These are phyloP conservation scores for Dreissena rostriformis DNA, from an alignment of 1,140 invertebrate genomes.

Conservation along the genomic window DNA sequence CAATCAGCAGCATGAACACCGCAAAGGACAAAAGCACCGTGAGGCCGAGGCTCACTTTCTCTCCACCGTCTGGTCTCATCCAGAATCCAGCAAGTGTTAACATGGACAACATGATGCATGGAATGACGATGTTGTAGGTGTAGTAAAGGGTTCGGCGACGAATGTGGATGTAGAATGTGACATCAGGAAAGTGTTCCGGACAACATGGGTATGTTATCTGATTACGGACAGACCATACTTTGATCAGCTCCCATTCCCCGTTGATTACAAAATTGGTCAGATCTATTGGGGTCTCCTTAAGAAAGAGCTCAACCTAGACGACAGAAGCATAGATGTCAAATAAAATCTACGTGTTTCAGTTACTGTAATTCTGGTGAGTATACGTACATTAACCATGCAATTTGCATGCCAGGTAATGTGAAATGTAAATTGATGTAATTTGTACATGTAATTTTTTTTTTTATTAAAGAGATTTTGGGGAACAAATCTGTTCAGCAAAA, in stretches of 20 bases:
- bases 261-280: conserved; percentile 84
- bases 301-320: conserved; percentile 83
- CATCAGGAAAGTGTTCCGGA: conserved; percentile 83
- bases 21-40: conserved; percentile 79
- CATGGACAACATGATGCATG: conserved; percentile 76
- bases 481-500: too few relatives aligned
- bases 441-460: too few relatives aligned
- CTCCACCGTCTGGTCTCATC: conserved; percentile 76
- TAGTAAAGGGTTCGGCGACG: conserved; percentile 75
- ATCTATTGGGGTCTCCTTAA: conserved; percentile 83
- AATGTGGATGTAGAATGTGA: conserved; percentile 82
- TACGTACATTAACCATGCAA: too few relatives aligned
- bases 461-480: too few relatives aligned
- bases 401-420: too few relatives aligned
- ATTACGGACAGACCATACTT: conserved; percentile 72
- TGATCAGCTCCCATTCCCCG: conserved; percentile 85
- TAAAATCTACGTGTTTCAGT: too few relatives aligned
- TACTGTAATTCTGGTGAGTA: too few relatives aligned
- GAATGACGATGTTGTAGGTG: conserved; percentile 77
- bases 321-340: not conserved
- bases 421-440: too few relatives aligned
- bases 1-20: conserved; percentile 80
- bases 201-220: conserved; percentile 75
- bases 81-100: conserved; percentile 76
- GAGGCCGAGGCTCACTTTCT: conserved; percentile 76